phyloP scores from a whole-genome alignment of 2,113 vertebrate genomes.

The Stictonetta naevosa region DNA sequence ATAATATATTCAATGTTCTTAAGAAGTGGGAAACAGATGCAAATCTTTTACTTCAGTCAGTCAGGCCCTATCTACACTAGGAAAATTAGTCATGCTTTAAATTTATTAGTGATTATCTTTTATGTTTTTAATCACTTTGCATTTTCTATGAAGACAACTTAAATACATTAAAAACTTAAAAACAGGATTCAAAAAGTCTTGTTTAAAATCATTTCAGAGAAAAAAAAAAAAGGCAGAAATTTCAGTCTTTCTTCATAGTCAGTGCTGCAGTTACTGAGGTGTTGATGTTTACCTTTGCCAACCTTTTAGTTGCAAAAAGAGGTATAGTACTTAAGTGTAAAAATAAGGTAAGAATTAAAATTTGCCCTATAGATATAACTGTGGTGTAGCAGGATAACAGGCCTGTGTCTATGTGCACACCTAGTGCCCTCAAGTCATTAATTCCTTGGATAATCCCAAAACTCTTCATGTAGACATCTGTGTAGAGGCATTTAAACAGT shows the following conservation, averaged over 20 bases:
- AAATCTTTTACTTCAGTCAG: too few species aligned
- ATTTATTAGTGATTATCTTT: not conserved
- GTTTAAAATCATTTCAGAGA: not conserved
- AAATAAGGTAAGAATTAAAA: not conserved
- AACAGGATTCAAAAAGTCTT: not conserved
- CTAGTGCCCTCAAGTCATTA: slow-evolving; percentile 39
- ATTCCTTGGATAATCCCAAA: slow-evolving; percentile 29
- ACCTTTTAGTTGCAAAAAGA: not conserved
- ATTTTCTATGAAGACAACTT: not conserved
- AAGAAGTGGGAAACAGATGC: too few species aligned
- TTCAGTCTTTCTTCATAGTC: not conserved
- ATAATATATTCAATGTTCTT: too few species aligned
- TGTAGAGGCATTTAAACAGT: slow-evolving; percentile 31
- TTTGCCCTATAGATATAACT: not conserved
- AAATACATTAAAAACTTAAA: not conserved
- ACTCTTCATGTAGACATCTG: not conserved
- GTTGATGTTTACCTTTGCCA: not conserved
- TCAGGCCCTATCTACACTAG: too few species aligned
- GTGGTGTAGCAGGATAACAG: not conserved
- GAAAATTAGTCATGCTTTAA: too few species aligned
- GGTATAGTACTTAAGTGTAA: not conserved
- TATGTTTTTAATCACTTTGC: not conserved
- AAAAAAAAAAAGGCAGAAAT: not conserved
- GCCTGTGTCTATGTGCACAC: not conserved
- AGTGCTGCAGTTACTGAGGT: not conserved